phyloP scores from a whole-genome alignment of 2,888 invertebrate genomes.

The Drosophila falleni region DNA sequence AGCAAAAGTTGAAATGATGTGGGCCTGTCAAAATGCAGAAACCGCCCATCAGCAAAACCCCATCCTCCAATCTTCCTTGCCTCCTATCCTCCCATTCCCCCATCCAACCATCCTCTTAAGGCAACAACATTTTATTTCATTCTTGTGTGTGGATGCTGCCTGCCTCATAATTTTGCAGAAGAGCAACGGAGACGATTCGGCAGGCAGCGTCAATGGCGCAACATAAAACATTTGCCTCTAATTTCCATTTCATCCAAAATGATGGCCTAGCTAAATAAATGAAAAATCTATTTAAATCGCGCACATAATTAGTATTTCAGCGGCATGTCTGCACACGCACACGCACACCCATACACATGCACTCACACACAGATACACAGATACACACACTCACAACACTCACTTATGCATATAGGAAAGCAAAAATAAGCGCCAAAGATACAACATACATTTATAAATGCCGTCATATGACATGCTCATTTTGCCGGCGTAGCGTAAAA shows the following conservation, averaged over 20 bases:
- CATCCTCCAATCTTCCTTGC: neutral
- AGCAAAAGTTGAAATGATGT: constrained; percentile 69
- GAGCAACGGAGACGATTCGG: constrained; percentile 15
- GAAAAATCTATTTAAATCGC: constrained; percentile 81
- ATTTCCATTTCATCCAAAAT: constrained; percentile 72
- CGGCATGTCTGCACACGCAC: constrained; percentile 66
- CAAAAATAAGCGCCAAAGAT: constrained; percentile 63
- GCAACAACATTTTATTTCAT: constrained; percentile 26
- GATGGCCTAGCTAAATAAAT: constrained; percentile 79
- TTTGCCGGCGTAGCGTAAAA: constrained; percentile 68
- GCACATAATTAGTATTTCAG: constrained; percentile 82
- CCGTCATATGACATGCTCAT: constrained; percentile 77
- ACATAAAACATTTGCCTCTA: constrained; percentile 79
- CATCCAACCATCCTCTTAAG: neutral
- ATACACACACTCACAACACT: constrained; percentile 10
- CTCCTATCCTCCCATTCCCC: constrained; percentile 1
- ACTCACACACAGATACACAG: constrained; percentile 34
- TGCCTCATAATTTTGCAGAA: constrained; percentile 22
- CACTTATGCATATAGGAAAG: constrained; percentile 15
- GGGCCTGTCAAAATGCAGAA: constrained; percentile 74
- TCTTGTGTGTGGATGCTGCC: constrained; percentile 4
- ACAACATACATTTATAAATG: constrained; percentile 27
- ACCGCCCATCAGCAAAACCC: constrained; percentile 29
- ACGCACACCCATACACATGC: constrained; percentile 22
- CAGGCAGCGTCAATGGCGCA: constrained; percentile 65